Conservation (phyloP, 2,888 invertebrate species). For the Hyalella azteca region DNA sequence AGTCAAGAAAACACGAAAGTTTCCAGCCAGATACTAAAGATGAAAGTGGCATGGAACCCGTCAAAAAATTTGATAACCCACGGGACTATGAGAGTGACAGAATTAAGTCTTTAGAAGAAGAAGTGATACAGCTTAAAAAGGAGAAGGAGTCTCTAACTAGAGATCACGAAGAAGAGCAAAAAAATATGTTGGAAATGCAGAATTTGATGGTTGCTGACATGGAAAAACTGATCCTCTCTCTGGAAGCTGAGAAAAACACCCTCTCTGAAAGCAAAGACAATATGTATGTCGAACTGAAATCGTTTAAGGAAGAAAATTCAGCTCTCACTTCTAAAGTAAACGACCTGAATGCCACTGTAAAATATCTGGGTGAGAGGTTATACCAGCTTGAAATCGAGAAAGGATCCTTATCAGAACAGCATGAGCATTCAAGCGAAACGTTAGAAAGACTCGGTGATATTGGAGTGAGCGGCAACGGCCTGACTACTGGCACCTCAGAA, state of each 20-base stretch:
- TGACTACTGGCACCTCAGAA: background rate
- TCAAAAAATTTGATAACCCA: no score
- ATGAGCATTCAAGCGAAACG: slow-evolving; percentile 39
- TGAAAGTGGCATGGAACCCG: no score
- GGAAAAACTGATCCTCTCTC: slow-evolving; percentile 51
- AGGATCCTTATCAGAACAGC: slow-evolving; percentile 40
- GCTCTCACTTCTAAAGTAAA: slow-evolving; percentile 1
- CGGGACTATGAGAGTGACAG: no score
- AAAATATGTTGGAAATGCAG: slow-evolving; percentile 50
- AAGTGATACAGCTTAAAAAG: background rate
- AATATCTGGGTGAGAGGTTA: slow-evolving; percentile 43
- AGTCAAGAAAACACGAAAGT: no score
- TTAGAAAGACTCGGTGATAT: slow-evolving; percentile 5
- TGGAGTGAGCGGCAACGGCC: background rate
- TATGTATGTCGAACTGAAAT: slow-evolving; percentile 40
- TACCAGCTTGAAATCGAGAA: slow-evolving; percentile 43
- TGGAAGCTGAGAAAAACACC: slow-evolving; percentile 48
- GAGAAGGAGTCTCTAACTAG: slow-evolving; percentile 50
- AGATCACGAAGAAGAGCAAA: slow-evolving; percentile 57
- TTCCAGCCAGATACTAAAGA: no score
- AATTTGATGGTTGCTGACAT: slow-evolving; percentile 53
- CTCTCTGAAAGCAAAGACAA: slow-evolving; percentile 40
- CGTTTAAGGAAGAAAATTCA: slow-evolving; percentile 39
- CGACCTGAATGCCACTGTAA: background rate
- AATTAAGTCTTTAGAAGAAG: background rate